Conservation (phyloP, 1,140 invertebrate species). For the Eurosta solidaginis region DNA sequence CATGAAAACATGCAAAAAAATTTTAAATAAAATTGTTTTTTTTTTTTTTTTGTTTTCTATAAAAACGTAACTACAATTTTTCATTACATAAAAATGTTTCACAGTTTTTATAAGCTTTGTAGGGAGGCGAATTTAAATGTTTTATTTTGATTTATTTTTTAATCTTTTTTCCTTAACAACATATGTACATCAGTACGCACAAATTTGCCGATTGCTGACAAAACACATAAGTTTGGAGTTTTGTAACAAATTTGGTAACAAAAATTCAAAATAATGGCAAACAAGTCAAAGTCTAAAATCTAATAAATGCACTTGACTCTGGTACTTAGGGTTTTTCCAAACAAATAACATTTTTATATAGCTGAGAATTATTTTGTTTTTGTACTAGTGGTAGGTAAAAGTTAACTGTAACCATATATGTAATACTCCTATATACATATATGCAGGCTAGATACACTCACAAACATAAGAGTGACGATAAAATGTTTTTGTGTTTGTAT, state of each 20-base stretch:
- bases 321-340: conserved; percentile 22
- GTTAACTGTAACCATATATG: no score
- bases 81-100: neutral
- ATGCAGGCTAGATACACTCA: no score
- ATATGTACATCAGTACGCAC: neutral
- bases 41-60: no score
- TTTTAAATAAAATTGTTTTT: no score
- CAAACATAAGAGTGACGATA: no score
- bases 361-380: no score
- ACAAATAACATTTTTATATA: neutral
- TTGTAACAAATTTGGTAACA: neutral
- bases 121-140: neutral
- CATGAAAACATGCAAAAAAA: neutral
- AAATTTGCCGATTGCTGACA: neutral
- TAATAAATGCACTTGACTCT: conserved; percentile 33
- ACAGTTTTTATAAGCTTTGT: neutral
- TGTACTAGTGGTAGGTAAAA: no score
- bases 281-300: conserved; percentile 7
- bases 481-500: no score
- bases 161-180: neutral
- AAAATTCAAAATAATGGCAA: neutral
- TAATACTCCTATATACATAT: no score
- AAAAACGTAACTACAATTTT: neutral
- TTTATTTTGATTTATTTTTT: neutral
- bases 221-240: conserved; percentile 16